Conservation (phyloP, 30 jellyfish, hydroid and myxozoan genomes). For the Catostylus mosaicus region DNA sequence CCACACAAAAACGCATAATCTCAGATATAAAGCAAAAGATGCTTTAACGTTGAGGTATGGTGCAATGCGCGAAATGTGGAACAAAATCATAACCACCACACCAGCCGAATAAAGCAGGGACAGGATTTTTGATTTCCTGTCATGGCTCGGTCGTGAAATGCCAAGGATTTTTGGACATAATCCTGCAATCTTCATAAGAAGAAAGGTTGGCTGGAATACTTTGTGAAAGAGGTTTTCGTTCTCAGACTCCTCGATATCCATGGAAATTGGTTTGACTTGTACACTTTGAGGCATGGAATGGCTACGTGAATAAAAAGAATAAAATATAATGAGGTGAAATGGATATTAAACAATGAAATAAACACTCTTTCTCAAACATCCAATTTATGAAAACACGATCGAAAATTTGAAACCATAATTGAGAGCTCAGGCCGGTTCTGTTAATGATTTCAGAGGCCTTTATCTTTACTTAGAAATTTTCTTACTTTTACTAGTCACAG, state of each 20-base stretch:
- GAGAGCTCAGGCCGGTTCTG: no score
- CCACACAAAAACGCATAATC: conserved; percentile 30
- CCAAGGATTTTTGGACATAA: conserved; percentile 1
- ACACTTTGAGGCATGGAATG: background rate
- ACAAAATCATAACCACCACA: background rate
- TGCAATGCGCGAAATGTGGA: conserved; percentile 9
- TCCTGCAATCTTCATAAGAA: conserved; percentile 14
- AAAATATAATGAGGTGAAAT: background rate
- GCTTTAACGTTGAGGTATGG: background rate
- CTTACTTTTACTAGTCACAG: no score
- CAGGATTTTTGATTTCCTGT: background rate
- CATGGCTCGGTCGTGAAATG: background rate
- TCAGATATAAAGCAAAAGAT: background rate
- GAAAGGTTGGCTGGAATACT: background rate
- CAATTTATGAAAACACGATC: no score
- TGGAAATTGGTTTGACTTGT: background rate
- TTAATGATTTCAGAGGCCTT: no score
- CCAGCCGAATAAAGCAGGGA: background rate
- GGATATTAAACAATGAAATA: background rate
- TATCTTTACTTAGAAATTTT: no score
- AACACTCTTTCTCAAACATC: no score
- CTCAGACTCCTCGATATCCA: background rate
- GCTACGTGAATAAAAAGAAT: background rate
- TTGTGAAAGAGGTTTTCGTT: background rate
- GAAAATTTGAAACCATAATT: no score